phyloP scores from a whole-genome alignment of 2,113 vertebrate species.

The Romanogobio albipinnatus region DNA sequence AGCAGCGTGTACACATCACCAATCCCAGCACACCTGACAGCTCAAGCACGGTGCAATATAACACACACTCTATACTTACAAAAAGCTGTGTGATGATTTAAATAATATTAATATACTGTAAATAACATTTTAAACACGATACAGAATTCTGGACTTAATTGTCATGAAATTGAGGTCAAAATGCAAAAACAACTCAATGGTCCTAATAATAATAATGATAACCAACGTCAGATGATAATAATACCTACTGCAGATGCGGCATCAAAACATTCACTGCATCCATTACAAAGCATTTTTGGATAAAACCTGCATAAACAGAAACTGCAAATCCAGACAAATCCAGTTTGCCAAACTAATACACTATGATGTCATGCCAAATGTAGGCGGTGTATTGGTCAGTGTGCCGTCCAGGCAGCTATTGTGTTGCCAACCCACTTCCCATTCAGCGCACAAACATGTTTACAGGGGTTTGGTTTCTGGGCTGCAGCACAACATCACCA shows the following conservation, averaged over 20 bases:
- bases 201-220: background rate
- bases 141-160: background rate
- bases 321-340: background rate
- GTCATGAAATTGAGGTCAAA: background rate
- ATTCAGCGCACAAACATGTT: slow-evolving; percentile 59
- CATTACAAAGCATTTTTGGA: background rate
- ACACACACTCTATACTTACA: background rate
- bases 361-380: slow-evolving; percentile 60
- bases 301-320: background rate
- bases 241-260: slow-evolving; percentile 21
- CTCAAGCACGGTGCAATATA: background rate
- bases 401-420: slow-evolving; percentile 55
- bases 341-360: slow-evolving; percentile 45
- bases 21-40: slow-evolving; percentile 23
- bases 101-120: background rate
- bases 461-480: slow-evolving; percentile 42
- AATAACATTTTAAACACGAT: background rate
- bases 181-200: background rate
- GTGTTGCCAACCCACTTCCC: slow-evolving; percentile 64
- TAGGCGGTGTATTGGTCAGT: slow-evolving; percentile 51
- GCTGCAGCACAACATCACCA: background rate
- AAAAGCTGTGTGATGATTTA: background rate
- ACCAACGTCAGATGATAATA: background rate
- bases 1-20: slow-evolving; percentile 30
- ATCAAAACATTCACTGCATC: slow-evolving; percentile 2